These are phyloP conservation scores for Pachycephus smyrnensis DNA, from an alignment of 2,888 invertebrate genomes.

Conservation along the genomic window DNA sequence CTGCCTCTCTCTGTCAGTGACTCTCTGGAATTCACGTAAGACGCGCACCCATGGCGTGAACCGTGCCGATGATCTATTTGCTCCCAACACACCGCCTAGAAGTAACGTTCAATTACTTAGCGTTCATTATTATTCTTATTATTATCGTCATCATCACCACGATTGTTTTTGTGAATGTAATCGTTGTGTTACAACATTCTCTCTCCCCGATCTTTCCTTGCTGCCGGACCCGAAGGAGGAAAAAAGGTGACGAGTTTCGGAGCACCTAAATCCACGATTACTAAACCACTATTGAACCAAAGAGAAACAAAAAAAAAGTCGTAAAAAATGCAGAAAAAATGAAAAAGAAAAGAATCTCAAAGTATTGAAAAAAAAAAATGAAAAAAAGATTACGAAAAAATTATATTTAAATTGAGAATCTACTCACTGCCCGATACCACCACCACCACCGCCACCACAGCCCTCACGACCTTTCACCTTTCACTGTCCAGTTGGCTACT, in stretches of 20 bases:
- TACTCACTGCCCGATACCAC: conserved; percentile 50
- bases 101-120: conserved; percentile 63
- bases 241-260: conserved; percentile 75
- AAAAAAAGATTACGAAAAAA: conserved; percentile 30
- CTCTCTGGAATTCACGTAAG: neutral
- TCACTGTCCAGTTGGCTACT: neutral
- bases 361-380: conserved; percentile 17
- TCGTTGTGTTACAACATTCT: conserved; percentile 67
- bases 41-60: neutral
- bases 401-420: conserved; percentile 33
- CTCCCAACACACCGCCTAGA: conserved; percentile 65
- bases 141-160: conserved; percentile 46
- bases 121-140: conserved; percentile 35
- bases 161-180: conserved; percentile 67
- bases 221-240: conserved; percentile 71
- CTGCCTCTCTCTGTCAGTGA: neutral
- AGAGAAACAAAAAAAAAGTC: conserved; percentile 16
- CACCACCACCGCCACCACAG: conserved; percentile 36
- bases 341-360: conserved; percentile 15
- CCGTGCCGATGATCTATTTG: conserved; percentile 56
- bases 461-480: conserved; percentile 19
- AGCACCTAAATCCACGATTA: conserved; percentile 68
- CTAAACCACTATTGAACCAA: conserved; percentile 20
- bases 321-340: conserved; percentile 23
- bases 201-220: conserved; percentile 66